Conservation (phyloP, 2,113 vertebrate genomes). For the Thamnaconus septentrionalis region DNA sequence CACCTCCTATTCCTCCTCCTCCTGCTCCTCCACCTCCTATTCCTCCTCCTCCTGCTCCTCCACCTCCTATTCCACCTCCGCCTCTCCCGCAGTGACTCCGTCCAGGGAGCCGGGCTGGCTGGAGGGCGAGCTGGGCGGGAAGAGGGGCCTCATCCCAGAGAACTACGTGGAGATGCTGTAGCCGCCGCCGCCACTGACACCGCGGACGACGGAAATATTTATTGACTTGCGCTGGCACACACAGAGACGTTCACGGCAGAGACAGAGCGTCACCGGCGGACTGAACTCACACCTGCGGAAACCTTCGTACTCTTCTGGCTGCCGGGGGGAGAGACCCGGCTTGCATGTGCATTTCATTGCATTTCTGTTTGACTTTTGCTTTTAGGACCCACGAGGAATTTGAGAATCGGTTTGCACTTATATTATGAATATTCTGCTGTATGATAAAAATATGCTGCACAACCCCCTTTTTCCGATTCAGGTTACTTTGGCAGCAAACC, state of each 20-base stretch:
- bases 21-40: no score
- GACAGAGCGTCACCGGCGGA: no score
- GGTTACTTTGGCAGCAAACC: conserved; percentile 24
- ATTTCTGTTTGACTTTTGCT: conserved; percentile 15
- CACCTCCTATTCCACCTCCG: conserved; percentile 38
- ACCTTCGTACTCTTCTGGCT: no score
- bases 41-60: no score
- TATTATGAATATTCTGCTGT: conserved; percentile 27
- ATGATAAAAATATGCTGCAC: conserved; percentile 21
- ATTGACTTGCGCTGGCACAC: no score
- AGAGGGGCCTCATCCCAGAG: conserved; percentile 94
- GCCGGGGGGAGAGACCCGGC: no score
- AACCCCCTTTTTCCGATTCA: conserved; percentile 6
- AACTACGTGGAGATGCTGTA: conserved; percentile 96
- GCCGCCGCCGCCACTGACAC: conserved; percentile 17
- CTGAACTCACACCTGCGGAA: no score
- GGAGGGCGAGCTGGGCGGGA: conserved; percentile 94
- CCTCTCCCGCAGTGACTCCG: conserved; percentile 71
- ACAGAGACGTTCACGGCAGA: no score
- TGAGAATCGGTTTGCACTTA: conserved; percentile 25
- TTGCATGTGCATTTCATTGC: conserved; percentile 14
- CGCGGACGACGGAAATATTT: conserved; percentile 21
- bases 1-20: conserved; percentile 38
- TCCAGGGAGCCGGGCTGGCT: conserved; percentile 97
- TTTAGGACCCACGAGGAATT: conserved; percentile 3